Conservation (phyloP, 2,888 invertebrate genomes). For the Lottia scabra region DNA sequence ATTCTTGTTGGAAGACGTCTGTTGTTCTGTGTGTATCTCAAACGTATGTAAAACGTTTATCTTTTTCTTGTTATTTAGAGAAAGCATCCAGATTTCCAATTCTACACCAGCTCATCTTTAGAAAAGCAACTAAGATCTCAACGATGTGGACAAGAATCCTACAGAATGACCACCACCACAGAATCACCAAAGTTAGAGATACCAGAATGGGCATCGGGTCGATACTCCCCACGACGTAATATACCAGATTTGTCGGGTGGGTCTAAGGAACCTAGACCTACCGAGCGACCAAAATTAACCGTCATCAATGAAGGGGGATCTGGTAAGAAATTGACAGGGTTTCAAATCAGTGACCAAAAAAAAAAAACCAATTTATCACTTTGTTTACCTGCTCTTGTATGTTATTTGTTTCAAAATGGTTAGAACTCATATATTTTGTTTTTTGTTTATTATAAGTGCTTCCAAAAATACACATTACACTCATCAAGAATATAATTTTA, state of each 20-base stretch:
- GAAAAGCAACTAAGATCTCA: constrained; percentile 39
- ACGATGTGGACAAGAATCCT: constrained; percentile 38
- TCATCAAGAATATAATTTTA: too few species aligned
- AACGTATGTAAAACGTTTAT: too few species aligned
- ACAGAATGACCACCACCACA: constrained; percentile 16
- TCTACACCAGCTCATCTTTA: constrained; percentile 29
- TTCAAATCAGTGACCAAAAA: too few species aligned
- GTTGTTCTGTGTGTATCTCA: too few species aligned
- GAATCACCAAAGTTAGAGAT: constrained; percentile 28
- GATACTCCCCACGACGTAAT: constrained; percentile 20
- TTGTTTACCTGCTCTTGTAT: too few species aligned
- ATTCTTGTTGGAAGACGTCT: too few species aligned
- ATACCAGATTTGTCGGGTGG: not conserved
- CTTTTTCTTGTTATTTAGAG: constrained; percentile 19
- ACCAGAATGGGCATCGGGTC: constrained; percentile 24
- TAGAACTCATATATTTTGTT: too few species aligned
- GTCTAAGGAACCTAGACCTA: not conserved
- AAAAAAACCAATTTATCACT: too few species aligned
- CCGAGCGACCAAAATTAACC: constrained; percentile 20
- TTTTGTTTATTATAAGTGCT: too few species aligned
- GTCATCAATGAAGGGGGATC: constrained; percentile 2
- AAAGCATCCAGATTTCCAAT: constrained; percentile 32
- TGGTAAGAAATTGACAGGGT: not conserved
- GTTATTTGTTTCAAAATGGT: too few species aligned
- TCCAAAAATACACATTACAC: too few species aligned